Base-by-base conservation (phyloP, 2,113 vertebrate genomes). In the Amphiprion ocellaris region DNA sequence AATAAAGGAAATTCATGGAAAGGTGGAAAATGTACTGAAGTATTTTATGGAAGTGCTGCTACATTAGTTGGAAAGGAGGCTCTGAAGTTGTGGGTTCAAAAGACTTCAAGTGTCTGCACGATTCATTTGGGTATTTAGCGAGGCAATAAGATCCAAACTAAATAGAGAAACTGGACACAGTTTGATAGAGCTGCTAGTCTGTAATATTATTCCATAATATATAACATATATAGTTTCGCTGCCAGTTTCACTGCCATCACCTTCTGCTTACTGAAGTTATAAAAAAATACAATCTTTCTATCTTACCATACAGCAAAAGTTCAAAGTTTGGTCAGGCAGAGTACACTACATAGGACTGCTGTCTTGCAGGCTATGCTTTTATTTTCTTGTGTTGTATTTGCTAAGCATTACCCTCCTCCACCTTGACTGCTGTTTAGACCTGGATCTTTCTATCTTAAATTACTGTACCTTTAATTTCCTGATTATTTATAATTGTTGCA, bases 11-110 rank as follows among this genome's bases (percentile, higher is more conserved):
- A 83, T 75, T 79, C 63, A 68, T 73, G 79, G 79, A 87, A 84
- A 90, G 84, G 84, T 87, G 85, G 85, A 90, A 91, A 92, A 85
- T 70, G 50, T 37, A 69, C 60, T 53, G 68, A 85, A 70, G 82
- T 68, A 59, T 90, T 90, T 85, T 66, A 87, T 89, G n/a, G 77
- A 82, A 80, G 81, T 65, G 77, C 69, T 69, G 78, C 79, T 78
- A 69, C 39, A 79, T 84, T 71, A 77, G 77, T 82, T 77, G 68
- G 59, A 76, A 58, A 56, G 19, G 26, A 67, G 63, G 58, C 19
- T 49, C 56, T 63, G 55, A 70, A 62, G 33, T 74, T 79, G 64
- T 74, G 74, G 87, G 0, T 77, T 73, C 21, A 69, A 9, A 77
- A 14, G 62, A 56, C 80, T 90, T 77, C 69, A 67, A 69, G 55